Evolutionary conservation across 2,888 invertebrate genomes (phyloP).

Genomic region (Cantharis rustica): DNA sequence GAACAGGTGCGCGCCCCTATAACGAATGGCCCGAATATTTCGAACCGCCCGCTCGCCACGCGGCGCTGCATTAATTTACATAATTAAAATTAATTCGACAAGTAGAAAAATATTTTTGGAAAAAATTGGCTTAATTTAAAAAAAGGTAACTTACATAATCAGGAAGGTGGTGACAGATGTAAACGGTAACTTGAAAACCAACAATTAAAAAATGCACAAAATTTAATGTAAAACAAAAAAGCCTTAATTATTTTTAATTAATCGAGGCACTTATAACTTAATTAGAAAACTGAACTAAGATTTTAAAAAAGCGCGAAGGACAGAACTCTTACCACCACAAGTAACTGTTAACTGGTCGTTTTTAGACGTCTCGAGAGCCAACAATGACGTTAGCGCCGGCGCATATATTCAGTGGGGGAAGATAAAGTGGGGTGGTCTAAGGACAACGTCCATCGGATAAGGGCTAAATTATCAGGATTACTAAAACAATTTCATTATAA

Average conservation of each 20-base stretch:
- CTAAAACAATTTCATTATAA: slow-evolving; percentile 18
- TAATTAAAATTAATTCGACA: not conserved
- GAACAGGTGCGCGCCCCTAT: not conserved
- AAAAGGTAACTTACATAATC: slow-evolving; percentile 6
- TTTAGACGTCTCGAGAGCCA: slow-evolving; percentile 35
- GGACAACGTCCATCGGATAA: slow-evolving; percentile 36
- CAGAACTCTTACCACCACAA: slow-evolving; percentile 26
- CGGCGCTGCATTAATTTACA: not conserved
- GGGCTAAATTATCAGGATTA: slow-evolving; percentile 22
- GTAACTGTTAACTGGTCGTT: slow-evolving; percentile 36
- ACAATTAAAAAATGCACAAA: slow-evolving; percentile 10
- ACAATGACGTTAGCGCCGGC: slow-evolving; percentile 38
- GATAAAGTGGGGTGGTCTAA: slow-evolving; percentile 32
- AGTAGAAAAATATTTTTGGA: not conserved
- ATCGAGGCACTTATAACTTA: slow-evolving; percentile 15
- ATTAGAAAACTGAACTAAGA: slow-evolving; percentile 11
- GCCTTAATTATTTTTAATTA: slow-evolving; percentile 23
- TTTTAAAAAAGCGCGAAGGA: slow-evolving; percentile 7
- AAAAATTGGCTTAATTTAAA: not conserved
- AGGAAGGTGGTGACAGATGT: not conserved
- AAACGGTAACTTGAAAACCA: not conserved
- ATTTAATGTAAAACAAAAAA: slow-evolving; percentile 10
- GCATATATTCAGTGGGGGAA: slow-evolving; percentile 33
- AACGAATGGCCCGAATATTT: not conserved
- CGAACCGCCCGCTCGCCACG: not conserved